Evolutionary conservation across 2,113 vertebrate genomes (phyloP).

Genomic region (Datnioides undecimradiatus): DNA sequence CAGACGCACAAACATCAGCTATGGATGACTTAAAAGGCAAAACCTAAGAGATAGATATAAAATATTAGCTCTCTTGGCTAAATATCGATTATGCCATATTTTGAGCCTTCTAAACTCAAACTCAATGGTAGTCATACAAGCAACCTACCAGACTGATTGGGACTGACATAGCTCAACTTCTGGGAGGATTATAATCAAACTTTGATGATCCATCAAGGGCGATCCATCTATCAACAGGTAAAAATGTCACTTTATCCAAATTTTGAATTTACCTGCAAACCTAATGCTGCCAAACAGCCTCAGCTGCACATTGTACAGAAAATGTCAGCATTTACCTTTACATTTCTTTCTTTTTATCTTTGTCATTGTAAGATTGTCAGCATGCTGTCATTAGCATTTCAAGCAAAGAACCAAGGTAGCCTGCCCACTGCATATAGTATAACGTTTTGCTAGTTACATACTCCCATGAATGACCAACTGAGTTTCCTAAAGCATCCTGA

Average conservation of each 20-base stretch:
- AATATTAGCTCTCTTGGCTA: neutral
- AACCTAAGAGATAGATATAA: neutral
- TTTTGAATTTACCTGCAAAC: neutral
- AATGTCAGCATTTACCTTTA: neutral
- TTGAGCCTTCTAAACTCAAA: neutral
- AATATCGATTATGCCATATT: slow-evolving; percentile 1
- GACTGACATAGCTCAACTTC: neutral
- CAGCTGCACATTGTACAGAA: neutral
- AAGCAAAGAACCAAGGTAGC: too few relatives aligned
- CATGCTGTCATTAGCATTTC: too few relatives aligned
- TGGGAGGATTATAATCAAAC: neutral
- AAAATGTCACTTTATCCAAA: neutral
- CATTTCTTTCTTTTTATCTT: too few relatives aligned
- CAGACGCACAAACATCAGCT: neutral
- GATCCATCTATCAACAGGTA: neutral
- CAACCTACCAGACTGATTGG: neutral
- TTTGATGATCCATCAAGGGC: too few relatives aligned
- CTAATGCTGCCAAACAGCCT: neutral
- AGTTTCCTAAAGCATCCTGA: neutral
- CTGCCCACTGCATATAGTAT: too few relatives aligned
- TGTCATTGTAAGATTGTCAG: too few relatives aligned
- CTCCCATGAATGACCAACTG: neutral
- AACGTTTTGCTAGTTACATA: neutral
- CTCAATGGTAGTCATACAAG: neutral
- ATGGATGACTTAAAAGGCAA: neutral